Evolutionary conservation across 2,888 invertebrate genomes (phyloP).

Genomic region (Tetropium fuscum): DNA sequence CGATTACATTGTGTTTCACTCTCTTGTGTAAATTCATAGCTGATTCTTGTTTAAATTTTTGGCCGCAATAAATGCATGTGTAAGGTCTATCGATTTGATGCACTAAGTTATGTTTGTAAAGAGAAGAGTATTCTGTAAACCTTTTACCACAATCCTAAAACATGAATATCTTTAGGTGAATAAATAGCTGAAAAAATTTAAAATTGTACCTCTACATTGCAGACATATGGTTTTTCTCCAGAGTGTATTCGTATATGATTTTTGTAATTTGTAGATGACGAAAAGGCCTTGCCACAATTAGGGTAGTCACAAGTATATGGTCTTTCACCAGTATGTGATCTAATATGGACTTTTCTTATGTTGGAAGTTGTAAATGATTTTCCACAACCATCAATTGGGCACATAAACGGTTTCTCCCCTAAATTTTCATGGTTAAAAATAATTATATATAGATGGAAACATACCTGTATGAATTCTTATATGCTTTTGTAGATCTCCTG

Average conservation of each 20-base stretch:
- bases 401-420: constrained; percentile 69
- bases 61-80: constrained; percentile 71
- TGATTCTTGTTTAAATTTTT: constrained; percentile 72
- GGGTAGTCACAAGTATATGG: constrained; percentile 73
- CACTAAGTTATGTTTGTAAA: constrained; percentile 75
- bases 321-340: constrained; percentile 77
- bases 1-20: constrained; percentile 69
- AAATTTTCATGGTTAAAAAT: constrained; percentile 2
- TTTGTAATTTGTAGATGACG: constrained; percentile 77
- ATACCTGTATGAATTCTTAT: constrained; percentile 63
- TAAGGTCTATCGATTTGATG: constrained; percentile 73
- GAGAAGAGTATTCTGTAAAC: constrained; percentile 78
- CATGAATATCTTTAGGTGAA: too few species aligned
- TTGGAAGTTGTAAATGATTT: constrained; percentile 77
- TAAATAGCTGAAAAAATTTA: too few species aligned
- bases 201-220: constrained; percentile 69
- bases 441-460: background rate
- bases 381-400: constrained; percentile 71
- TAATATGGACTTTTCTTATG: constrained; percentile 75
- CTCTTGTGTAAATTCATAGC: constrained; percentile 73
- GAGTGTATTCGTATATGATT: constrained; percentile 78
- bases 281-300: constrained; percentile 74
- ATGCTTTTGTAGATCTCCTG: constrained; percentile 64
- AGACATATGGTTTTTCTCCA: constrained; percentile 76
- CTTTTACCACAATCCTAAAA: constrained; percentile 72